Evolutionary conservation across 1,140 invertebrate genomes (phyloP).

Genomic region (Aleiodes sp.): DNA sequence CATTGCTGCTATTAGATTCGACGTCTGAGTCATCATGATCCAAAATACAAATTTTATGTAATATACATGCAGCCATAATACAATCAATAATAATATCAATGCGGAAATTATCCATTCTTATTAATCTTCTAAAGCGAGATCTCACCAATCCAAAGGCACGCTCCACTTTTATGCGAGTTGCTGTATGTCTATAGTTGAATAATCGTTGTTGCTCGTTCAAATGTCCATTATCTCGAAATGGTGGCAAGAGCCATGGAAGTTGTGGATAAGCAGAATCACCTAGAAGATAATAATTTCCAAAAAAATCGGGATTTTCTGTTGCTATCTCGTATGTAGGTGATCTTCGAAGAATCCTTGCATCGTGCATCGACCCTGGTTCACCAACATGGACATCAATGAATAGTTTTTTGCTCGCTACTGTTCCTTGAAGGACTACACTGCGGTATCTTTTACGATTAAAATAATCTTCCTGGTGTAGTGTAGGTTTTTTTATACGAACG

Average conservation of each 20-base stretch:
- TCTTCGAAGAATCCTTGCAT: background rate
- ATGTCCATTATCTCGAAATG: constrained; percentile 26
- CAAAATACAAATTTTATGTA: too few species aligned
- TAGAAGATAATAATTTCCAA: too few species aligned
- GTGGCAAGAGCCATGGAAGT: constrained; percentile 27
- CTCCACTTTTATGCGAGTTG: constrained; percentile 5
- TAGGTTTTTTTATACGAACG: background rate
- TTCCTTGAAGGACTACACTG: background rate
- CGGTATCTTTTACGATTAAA: background rate
- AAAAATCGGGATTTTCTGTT: background rate
- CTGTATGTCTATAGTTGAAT: constrained; percentile 24
- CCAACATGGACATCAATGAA: constrained; percentile 1
- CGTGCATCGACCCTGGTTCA: too few species aligned
- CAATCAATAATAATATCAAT: too few species aligned
- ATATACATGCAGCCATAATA: background rate
- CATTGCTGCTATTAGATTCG: too few species aligned
- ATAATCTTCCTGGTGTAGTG: background rate
- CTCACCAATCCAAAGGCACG: background rate
- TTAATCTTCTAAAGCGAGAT: too few species aligned
- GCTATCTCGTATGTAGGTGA: background rate
- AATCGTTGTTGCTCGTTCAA: constrained; percentile 19
- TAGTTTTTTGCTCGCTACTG: background rate
- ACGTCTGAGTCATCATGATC: too few species aligned
- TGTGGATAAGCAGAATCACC: constrained; percentile 23
- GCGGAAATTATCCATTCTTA: too few species aligned